Conservation (phyloP, 2,113 vertebrate species). For the Cephalopterus ornatus region DNA sequence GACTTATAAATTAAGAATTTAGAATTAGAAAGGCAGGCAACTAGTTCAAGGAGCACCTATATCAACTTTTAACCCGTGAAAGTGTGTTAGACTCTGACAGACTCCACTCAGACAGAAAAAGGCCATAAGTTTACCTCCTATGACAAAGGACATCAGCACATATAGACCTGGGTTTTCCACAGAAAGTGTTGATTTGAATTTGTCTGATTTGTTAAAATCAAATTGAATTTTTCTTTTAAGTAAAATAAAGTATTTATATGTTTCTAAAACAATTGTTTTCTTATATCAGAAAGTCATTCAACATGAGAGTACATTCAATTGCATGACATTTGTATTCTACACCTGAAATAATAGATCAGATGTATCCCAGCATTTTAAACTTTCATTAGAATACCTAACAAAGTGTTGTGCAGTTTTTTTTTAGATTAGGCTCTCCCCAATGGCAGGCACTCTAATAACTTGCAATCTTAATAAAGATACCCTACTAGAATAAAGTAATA, state of each 20-base stretch:
- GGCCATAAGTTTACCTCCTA: neutral
- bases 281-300: neutral
- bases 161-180: neutral
- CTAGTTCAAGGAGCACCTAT: neutral
- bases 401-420: neutral
- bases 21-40: neutral
- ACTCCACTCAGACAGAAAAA: neutral
- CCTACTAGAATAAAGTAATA: neutral
- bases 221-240: accelerated
- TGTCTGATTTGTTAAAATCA: neutral
- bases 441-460: neutral
- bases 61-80: neutral
- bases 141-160: neutral
- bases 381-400: neutral
- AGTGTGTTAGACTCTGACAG: neutral
- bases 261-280: neutral
- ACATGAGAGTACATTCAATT: neutral
- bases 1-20: no score
- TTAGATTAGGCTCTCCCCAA: neutral
- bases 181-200: neutral
- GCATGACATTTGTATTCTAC: neutral
- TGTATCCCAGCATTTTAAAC: neutral
- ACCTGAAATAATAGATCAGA: neutral
- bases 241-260: neutral
- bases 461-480: conserved; percentile 17